Conservation (phyloP, 2,113 vertebrate species). For the Scytalopus superciliaris region DNA sequence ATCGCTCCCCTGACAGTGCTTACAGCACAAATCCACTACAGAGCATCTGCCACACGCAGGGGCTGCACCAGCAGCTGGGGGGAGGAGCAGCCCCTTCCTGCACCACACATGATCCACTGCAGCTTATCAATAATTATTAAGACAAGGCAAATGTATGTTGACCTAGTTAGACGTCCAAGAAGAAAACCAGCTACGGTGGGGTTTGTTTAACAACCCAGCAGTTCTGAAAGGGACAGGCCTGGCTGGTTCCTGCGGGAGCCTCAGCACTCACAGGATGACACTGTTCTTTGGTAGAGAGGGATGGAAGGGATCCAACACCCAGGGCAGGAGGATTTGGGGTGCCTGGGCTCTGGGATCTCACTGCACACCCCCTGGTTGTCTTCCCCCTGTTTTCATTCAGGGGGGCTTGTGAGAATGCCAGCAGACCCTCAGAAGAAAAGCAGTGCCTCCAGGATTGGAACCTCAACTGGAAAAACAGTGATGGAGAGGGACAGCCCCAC, state of each 20-base stretch:
- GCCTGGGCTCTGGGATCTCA: not conserved
- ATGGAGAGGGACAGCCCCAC: not conserved
- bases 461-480: not conserved
- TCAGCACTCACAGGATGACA: not conserved
- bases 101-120: not conserved
- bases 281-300: not conserved
- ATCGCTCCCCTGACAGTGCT: rapidly evolving
- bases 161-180: slow-evolving; percentile 68
- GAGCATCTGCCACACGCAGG: not conserved
- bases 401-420: not conserved
- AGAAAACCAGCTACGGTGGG: slow-evolving; percentile 29
- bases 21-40: not conserved
- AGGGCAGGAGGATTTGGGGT: not conserved
- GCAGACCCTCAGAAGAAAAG: not conserved
- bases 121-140: slow-evolving; percentile 69
- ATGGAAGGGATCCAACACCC: not conserved
- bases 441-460: not conserved
- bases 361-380: not conserved
- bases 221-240: not conserved
- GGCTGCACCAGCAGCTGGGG: not conserved
- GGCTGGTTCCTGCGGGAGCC: not conserved
- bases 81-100: not conserved
- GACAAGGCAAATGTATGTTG: slow-evolving; percentile 36
- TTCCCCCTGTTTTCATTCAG: not conserved
- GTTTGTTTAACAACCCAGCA: not conserved